A percentile compares a stretch with the other conserved stretches of the same genome.
phyloP scores from a whole-genome alignment of 2,797 vertebrate genomes.

The Neostethus bicornis region DNA sequence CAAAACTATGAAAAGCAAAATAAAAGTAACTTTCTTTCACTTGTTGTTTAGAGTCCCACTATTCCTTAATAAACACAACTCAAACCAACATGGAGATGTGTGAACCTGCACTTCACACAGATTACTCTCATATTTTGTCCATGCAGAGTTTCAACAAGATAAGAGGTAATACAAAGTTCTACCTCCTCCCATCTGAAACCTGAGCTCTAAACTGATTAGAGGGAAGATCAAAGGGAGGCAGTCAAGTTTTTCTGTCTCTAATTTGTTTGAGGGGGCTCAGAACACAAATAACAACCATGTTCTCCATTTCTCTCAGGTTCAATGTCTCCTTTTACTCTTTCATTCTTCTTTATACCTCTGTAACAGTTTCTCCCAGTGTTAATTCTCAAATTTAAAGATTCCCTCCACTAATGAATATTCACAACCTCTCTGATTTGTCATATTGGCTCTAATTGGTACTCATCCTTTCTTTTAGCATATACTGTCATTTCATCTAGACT shows the following conservation, averaged over 20 bases:
- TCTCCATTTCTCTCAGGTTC: constrained; percentile 26
- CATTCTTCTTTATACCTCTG: constrained; percentile 15
- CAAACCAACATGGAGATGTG: too few species aligned
- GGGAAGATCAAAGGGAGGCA: constrained; percentile 47
- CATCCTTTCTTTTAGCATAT: background rate
- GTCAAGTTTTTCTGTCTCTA: constrained; percentile 32
- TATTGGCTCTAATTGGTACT: background rate
- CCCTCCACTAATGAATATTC: background rate
- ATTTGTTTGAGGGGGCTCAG: constrained; percentile 27
- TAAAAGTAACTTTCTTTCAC: too few species aligned
- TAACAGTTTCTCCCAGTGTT: constrained; percentile 16
- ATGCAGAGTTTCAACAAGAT: constrained; percentile 36
- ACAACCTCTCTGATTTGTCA: constrained; percentile 5
- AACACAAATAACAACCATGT: constrained; percentile 37
- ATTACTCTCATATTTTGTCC: too few species aligned
- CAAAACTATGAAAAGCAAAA: too few species aligned
- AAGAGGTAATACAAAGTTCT: constrained; percentile 22
- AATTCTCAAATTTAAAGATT: background rate
- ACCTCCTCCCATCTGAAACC: constrained; percentile 36
- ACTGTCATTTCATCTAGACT: background rate
- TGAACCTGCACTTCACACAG: too few species aligned
- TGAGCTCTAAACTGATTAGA: constrained; percentile 48
- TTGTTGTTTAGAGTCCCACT: too few species aligned
- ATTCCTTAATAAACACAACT: too few species aligned
- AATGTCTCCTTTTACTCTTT: constrained; percentile 5